Base-by-base conservation (phyloP, 1,140 invertebrate species). In the Patella vulgata region DNA sequence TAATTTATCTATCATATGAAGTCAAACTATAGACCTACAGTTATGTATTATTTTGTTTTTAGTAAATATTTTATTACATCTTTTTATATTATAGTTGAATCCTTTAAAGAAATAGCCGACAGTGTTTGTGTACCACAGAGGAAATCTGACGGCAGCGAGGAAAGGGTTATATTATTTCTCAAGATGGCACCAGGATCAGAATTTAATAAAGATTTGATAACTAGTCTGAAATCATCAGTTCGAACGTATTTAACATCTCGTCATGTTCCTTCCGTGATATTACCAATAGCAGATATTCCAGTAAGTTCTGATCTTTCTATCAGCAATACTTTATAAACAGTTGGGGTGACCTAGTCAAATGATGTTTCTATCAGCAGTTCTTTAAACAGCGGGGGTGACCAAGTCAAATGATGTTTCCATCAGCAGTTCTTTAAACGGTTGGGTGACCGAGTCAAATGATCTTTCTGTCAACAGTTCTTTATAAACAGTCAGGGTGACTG, bases 141-240 rank as follows among this genome's bases (percentile, higher is more conserved):
- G 11, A 79, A 71, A 19, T 53, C 46, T 59, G 82, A 82, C 57
- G 68, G 59, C 28, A 73, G 75, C n/a, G 87, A 89, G 50, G 88
- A 89, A 74, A 71, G 86, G 44, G 87, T 89, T 5, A 63, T 89
- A 11, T 73, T 89, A 23, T 89, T 89, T 68, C 58, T 89, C 3
- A 87, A 87, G 72, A 81, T 89, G 79, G 72, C 73, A n/a, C 60
- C 75, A 19, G 83, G 78, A 17, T 60, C 54, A 28, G 61, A 75
- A 40, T 82, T 88, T 31, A 82, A 64, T 30, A 58, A 80, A 23
- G 81, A 84, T 9, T 68, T 89, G 3, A 72, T 81, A 4, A 70
- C 73, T 19, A 76, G 70, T 31, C 70, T 89, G 9, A 80, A 81
- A 54, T 65, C 61, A 2, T 75, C 71, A 53, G 87, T 89, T 17